Base-by-base conservation (phyloP, 2,888 invertebrate species). In the Scrobipalpa atriplicella region DNA sequence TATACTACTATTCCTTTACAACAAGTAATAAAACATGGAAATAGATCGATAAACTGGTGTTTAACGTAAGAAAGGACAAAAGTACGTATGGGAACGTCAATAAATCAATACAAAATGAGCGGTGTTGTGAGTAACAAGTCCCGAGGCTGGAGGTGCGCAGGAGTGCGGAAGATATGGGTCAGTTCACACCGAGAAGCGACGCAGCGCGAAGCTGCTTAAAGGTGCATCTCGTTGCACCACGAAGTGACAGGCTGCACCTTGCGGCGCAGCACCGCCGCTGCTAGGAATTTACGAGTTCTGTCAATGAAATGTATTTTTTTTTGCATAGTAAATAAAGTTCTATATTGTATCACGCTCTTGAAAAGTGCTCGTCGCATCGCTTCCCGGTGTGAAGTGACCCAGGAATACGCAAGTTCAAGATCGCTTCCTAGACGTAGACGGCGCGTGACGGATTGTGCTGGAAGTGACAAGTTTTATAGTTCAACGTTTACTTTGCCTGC, bases 391-490 rank as follows among this genome's bases (percentile, higher is more conserved):
- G 29, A 29, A 29, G 2, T 29, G 29, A 29, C 29, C 47, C 5
- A 47, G 5, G 11, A 6, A 13, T 47, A n/a, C 47, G 54, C 54
- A 56, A 21, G 62, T 43, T 62, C 62, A 62, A 62, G 62, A 47
- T 62, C 47, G 62, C 29, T 62, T 62, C 62, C 62, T 62, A 29
- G 16, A 62, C 19, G 10, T 47, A 47, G 41, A 43, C 41, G 10
- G 16, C 18, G 61, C 11, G 19, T 61, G 61, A 62, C 43, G 13
- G 19, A 10, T n/a, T 2, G 13, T 16, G n/a, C 60, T 60, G 16
- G 60, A 60, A 60, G 38, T 9, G 60, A 38, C 60, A 52, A 2
- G 18, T 10, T 18, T 47, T 47, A 18, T 10, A 52, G 16, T 51
- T 9, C 7, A 51, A 52, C 51, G 8, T 16, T 7, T 18, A 18